Evolutionary conservation across 2,888 invertebrate species (phyloP), one percentile per base, ranked within the genome.

Genomic region (Venusia cambrica): DNA sequence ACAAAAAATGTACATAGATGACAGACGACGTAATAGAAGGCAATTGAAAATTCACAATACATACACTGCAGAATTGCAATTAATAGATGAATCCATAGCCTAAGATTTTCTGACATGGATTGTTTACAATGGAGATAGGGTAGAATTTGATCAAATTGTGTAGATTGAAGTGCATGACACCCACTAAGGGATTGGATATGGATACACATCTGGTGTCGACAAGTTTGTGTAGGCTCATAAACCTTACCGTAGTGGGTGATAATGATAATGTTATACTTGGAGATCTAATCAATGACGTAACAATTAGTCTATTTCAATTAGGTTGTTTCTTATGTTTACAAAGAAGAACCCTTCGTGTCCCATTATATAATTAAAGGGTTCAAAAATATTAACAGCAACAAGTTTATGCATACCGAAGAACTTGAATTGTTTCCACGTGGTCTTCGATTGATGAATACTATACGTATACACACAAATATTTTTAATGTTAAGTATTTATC

Each of bases 221-320:
- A 58, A 49, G 51, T 60, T 62, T 64, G 71, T 64, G 71, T 72
- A 70, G 71, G 71, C 65, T 55, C 54, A 54, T 48, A 41, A 55
- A 52, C 48, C 45, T 45, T 48, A 41, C 48, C 45, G 47, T 48
- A 41, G 67, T 70, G 68, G 65, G 71, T 60, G 61, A 67, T 65
- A 58, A 63, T 57, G 46, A 41, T 42, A 39, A 44, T 46, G 30
- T 53, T 55, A 54, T 54, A 54, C 48, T 53, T 54, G 33, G 40
- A 51, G 39, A 45, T 61, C 58, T 61, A 55, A 51, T 61, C 51
- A 53, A 54, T 45, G 13, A 36, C 34, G 40, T 45, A 11, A 36
- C 34, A 39, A 50, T 50, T 45, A 41, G 46, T 34, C 36, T 37
- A 20, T 38, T 31, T 46, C 43, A 41, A 31, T 38, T 20, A 21